Conservation (phyloP, 1,140 invertebrate species). For the Temnothorax longispinosus region DNA sequence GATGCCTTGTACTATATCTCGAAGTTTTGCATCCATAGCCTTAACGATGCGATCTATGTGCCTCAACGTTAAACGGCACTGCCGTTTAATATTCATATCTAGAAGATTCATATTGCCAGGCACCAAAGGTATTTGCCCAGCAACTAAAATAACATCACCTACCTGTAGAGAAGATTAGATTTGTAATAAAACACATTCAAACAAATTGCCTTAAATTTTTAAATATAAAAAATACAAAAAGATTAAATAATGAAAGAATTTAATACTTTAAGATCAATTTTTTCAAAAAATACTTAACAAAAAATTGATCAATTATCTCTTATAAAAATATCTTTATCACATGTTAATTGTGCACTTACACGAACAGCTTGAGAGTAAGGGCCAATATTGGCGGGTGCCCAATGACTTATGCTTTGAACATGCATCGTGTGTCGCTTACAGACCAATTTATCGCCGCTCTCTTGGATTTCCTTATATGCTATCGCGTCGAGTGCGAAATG, state of each 20-base stretch:
- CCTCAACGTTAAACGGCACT: slow-evolving; percentile 93
- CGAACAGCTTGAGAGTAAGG: slow-evolving; percentile 97
- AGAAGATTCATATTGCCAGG: slow-evolving; percentile 93
- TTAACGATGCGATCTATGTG: slow-evolving; percentile 93
- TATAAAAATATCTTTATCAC: background rate
- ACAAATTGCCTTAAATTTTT: background rate
- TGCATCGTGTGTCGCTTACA: slow-evolving; percentile 92
- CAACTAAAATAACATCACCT: slow-evolving; percentile 93
- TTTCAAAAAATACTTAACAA: background rate
- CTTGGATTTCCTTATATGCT: slow-evolving; percentile 86
- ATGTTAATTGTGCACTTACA: slow-evolving; percentile 84
- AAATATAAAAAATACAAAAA: background rate
- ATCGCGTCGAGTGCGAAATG: slow-evolving; percentile 93
- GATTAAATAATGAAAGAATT: background rate
- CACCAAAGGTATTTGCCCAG: slow-evolving; percentile 96
- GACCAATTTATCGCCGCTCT: slow-evolving; percentile 80
- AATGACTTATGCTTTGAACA: slow-evolving; percentile 97
- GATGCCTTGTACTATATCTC: slow-evolving; percentile 93
- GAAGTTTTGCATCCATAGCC: slow-evolving; percentile 91
- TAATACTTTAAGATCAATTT: background rate
- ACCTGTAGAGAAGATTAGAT: slow-evolving; percentile 85
- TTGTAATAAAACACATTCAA: background rate
- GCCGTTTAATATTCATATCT: slow-evolving; percentile 88
- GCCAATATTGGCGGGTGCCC: slow-evolving; percentile 98
- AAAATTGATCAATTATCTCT: background rate